These are phyloP conservation scores for Physocephala rufipes DNA, from an alignment of 2,888 invertebrate species.

Conservation along the genomic window DNA sequence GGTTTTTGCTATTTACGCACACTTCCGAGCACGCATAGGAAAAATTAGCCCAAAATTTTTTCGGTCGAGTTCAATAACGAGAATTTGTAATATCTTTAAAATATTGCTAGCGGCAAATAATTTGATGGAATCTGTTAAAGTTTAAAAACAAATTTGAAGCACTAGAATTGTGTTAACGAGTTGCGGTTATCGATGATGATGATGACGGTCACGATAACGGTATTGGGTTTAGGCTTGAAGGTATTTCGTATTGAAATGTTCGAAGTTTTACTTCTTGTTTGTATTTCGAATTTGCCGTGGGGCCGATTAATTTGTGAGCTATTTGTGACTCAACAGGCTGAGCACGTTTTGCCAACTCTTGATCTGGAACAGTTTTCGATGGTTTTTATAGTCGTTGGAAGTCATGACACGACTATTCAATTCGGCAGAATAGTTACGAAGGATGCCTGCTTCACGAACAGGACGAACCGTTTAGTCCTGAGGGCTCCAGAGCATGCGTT, in stretches of 20 bases:
- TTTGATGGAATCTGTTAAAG: no score
- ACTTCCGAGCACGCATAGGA: no score
- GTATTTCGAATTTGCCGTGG: not conserved
- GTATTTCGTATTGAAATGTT: no score
- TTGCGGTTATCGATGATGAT: not conserved
- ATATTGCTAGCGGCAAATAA: no score
- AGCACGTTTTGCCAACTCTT: slow-evolving; percentile 62
- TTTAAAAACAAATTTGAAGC: no score
- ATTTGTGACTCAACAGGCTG: slow-evolving; percentile 63
- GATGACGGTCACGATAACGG: no score
- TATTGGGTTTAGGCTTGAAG: not conserved
- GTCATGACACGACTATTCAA: slow-evolving; percentile 17
- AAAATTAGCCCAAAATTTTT: no score
- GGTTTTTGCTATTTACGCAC: no score
- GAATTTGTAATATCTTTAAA: no score
- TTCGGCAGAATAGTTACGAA: slow-evolving; percentile 38
- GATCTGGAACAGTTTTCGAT: slow-evolving; percentile 50
- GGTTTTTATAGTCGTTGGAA: slow-evolving; percentile 60
- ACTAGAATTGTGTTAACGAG: no score
- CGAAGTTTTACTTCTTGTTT: no score
- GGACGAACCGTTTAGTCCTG: slow-evolving; percentile 39
- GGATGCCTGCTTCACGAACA: slow-evolving; percentile 24
- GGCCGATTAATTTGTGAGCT: slow-evolving; percentile 9
- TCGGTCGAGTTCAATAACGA: no score
- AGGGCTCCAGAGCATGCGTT: slow-evolving; percentile 47